Base-by-base conservation (phyloP, 2,113 vertebrate species). In the Elaphurus davidianus region DNA sequence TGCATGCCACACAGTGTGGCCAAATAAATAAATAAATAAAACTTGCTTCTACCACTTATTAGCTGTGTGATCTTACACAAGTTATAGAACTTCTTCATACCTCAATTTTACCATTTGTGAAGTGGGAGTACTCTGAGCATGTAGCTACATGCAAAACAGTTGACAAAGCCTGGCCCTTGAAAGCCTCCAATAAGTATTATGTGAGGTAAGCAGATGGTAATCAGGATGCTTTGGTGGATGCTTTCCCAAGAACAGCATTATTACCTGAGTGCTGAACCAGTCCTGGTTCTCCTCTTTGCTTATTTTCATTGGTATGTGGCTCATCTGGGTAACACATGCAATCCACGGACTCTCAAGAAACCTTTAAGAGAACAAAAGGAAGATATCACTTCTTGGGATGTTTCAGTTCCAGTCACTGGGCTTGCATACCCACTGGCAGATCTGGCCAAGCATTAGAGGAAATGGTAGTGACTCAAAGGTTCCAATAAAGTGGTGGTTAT, bases 241-340 rank as follows among this genome's bases (percentile, higher is more conserved):
- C 21, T 91, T 6, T 78, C 47, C n/a, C 13, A 15, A 17, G 33
- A 81, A 19, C 4, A 71, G 52, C 21, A 52, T 28, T 33, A 21
- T 91, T 91, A 98, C 98, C 98, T 98, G 98, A 74, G 86, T 90
- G 81, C 91, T 98, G 30, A 97, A 14, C 98, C 98, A 98, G 83
- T 98, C 97, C 0, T 0, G 14, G 55, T 98, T 96, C 36, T 98
- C 96, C 13, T 97, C 97, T 7, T 0, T 11, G 83, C 96, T 96
- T 40, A 98, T 97, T 94, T 91, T 96, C 98, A 98, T 98, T 47
- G 98, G 71, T 52, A 96, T 81, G 86, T 98, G 98, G 83, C 97
- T 98, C 98, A 98, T 98, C 86, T 98, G 97, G 3, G 96, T 98
- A 6, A 97, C 83, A 64, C 33, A 96, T 2, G 43, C 6, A 52